Conservation (phyloP, 2,113 vertebrate species). For the Zosterops japonicus region DNA sequence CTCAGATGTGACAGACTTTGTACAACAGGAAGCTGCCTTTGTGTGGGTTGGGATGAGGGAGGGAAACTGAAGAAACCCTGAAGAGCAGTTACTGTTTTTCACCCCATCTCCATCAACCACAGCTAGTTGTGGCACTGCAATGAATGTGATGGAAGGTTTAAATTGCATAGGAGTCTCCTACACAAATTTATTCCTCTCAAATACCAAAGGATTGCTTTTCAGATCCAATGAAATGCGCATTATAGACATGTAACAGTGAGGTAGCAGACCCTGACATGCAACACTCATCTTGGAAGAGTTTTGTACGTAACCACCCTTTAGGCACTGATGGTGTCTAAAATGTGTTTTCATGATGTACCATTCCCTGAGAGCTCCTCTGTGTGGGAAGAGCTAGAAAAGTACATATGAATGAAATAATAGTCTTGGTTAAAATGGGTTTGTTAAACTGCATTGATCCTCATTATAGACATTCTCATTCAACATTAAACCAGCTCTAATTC, state of each 20-base stretch:
- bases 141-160: background rate
- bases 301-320: background rate
- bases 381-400: background rate
- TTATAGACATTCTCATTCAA: background rate
- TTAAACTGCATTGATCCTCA: background rate
- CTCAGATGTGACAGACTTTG: background rate
- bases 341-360: background rate
- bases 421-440: background rate
- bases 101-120: background rate
- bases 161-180: background rate
- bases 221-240: background rate
- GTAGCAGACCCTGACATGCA: background rate
- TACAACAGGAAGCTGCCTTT: background rate
- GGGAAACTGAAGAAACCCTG: background rate
- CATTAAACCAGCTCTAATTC: background rate
- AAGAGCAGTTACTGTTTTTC: background rate
- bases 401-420: background rate
- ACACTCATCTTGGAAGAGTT: background rate
- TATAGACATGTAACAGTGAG: rapidly evolving
- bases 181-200: background rate
- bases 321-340: background rate
- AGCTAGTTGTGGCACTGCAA: background rate
- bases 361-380: background rate
- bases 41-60: background rate
- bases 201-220: background rate